Base-by-base conservation (phyloP, 2,797 vertebrate species). In the Gadopsis marmoratus region DNA sequence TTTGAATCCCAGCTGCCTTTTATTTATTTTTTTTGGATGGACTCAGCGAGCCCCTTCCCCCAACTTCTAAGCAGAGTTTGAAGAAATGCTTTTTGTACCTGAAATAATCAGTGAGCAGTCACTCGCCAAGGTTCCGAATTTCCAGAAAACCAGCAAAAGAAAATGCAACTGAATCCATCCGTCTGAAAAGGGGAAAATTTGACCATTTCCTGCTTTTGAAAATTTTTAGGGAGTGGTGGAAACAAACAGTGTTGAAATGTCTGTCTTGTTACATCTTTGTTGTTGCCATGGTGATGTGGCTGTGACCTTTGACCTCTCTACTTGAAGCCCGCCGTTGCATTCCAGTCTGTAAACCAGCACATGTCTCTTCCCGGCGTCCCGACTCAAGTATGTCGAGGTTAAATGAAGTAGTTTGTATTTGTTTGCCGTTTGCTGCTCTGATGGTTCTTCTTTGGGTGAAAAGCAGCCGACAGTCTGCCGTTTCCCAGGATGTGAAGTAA, bases 401-500 rank as follows among this genome's bases (percentile, higher is more conserved):
- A 23, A 62, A 12, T 21, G 7, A 11, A 19, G 7, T 35, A 7
- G 35, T 35, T 35, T 35, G 21, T 55, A 56, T 23, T n/a, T n/a
- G 14, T 41, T 33, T 47, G 47, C 14, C 26, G 29, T 48, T 19
- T 41, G 3, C 39, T 37, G 37, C n/a, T 62, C 53, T 58, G 21
- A 8, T 12, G 54, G 4, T 14, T 74, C 26, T 14, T 78, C 23
- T 82, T 0, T 58, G 75, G 85, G 67, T 70, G 63, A 86, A 86
- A 72, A 48, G 62, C 35, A 13, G 54, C 51, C 19, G 61, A 63
- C 65, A 4, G 61, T 64, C 39, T 13, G 48, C 47, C 5, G 69
- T 41, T 64, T 61, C n/a, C 11, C 33, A 59, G 51, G 7, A 45
- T n/a, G 33, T 79, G 51, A 82, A 72, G 8, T 53, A 7, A 58